Conservation (phyloP, 2,113 vertebrate genomes). For the Variabilichromis moorii region DNA sequence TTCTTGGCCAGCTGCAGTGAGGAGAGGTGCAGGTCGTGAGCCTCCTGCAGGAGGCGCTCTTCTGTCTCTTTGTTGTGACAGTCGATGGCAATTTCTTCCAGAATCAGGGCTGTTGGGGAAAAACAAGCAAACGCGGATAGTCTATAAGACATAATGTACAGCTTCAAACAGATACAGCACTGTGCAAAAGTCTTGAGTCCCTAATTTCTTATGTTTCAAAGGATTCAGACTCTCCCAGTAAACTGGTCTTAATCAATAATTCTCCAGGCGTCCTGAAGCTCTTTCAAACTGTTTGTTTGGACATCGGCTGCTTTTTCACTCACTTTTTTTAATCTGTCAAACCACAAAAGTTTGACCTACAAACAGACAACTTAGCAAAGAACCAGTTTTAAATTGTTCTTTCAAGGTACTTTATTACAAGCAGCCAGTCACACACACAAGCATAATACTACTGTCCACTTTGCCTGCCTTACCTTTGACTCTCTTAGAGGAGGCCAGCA, state of each 20-base stretch:
- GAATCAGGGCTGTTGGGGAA: conserved; percentile 80
- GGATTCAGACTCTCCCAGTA: background rate
- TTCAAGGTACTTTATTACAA: background rate
- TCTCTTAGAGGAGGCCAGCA: conserved; percentile 96
- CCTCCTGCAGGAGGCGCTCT: conserved; percentile 93
- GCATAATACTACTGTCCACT: background rate
- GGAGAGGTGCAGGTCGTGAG: conserved; percentile 96
- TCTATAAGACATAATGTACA: background rate
- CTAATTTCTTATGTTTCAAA: background rate
- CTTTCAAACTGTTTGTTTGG: background rate
- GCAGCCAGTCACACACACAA: background rate
- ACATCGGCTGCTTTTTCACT: background rate
- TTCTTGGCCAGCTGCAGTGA: conserved; percentile 96
- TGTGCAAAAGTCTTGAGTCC: background rate
- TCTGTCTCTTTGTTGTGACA: conserved; percentile 99
- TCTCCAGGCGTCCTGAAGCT: background rate
- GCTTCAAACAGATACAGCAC: background rate
- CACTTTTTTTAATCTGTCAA: background rate
- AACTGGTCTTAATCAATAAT: rapidly evolving
- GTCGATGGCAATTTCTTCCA: conserved; percentile 98
- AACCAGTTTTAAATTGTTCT: background rate
- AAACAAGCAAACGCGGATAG: background rate
- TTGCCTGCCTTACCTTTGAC: conserved; percentile 84
- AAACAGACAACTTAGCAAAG: background rate
- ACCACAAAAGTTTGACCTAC: background rate